Conservation (phyloP, 2,888 invertebrate genomes). For the Laothoe populi region DNA sequence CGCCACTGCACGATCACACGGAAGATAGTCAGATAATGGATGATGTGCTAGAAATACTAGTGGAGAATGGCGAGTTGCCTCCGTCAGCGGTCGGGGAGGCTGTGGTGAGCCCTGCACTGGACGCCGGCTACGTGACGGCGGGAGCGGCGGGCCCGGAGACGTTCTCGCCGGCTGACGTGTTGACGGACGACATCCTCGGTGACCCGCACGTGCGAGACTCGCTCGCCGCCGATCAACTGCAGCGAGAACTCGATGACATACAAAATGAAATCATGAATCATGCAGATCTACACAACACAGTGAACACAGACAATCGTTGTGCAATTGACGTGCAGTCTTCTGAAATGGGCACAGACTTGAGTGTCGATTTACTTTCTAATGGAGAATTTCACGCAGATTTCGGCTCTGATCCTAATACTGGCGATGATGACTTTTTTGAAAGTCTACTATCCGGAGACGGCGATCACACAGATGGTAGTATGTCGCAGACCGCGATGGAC, state of each 20-base stretch:
- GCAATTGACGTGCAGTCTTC: slow-evolving; percentile 47
- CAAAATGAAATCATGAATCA: slow-evolving; percentile 77
- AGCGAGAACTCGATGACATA: slow-evolving; percentile 74
- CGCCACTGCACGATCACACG: slow-evolving; percentile 56
- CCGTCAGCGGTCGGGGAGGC: slow-evolving; percentile 91
- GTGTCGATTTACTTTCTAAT: slow-evolving; percentile 59
- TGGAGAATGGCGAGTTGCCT: slow-evolving; percentile 96
- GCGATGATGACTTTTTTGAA: slow-evolving; percentile 73
- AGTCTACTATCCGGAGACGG: slow-evolving; percentile 64
- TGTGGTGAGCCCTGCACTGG: slow-evolving; percentile 77
- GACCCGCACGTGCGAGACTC: slow-evolving; percentile 63
- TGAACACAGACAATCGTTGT: slow-evolving; percentile 48
- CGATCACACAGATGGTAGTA: slow-evolving; percentile 49
- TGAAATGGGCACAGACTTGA: slow-evolving; percentile 64
- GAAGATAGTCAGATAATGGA: slow-evolving; percentile 92
- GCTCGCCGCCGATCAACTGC: slow-evolving; percentile 71
- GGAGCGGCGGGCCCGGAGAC: slow-evolving; percentile 52
- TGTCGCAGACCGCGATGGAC: slow-evolving; percentile 66
- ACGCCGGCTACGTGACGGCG: slow-evolving; percentile 50
- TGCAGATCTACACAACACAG: slow-evolving; percentile 63
- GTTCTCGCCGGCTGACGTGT: slow-evolving; percentile 65
- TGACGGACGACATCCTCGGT: slow-evolving; percentile 65
- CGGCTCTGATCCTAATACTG: slow-evolving; percentile 61
- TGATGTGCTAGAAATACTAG: slow-evolving; percentile 96
- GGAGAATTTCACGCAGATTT: slow-evolving; percentile 69